Base-by-base conservation (phyloP, 2,113 vertebrate genomes). In the Desmodus rotundus region DNA sequence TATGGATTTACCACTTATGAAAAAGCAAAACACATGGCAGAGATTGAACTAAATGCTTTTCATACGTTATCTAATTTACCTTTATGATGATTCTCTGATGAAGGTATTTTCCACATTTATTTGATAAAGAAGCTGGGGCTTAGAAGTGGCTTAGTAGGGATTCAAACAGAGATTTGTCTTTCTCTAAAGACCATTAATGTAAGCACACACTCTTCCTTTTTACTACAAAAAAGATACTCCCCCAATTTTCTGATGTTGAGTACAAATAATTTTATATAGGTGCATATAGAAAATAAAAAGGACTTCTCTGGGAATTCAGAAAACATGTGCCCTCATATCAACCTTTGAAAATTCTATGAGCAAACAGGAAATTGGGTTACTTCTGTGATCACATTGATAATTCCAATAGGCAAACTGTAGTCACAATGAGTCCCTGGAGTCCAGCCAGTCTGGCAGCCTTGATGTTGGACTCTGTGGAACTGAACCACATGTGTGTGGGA, bases 31-130 rank as follows among this genome's bases (percentile, higher is more conserved):
- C 24, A 38, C 19, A 41, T 17, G 4, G 31, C 56, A 92, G 43
- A 91, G 65, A 72, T 31, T 70, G 17, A 89, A 52, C 33, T 56
- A 89, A 83, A 28, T 78, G 12, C 1, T 91, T 86, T 68, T 47
- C 3, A 43, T 15, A 89, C 61, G 43, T 38, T 50, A 81, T 82
- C 8, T 95, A 2, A 52, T 63, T 86, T 92, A 54, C 68, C 11
- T 86, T 93, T 86, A 82, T 86, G 54, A 72, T 76, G 87, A 80
- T 31, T 94, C n/a, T 95, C 43, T 73, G 63, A 58, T 94, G 24
- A 67, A 74, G 7, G 8, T 80, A 47, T 78, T 87, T 89, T 74
- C 36, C 31, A 63, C 45, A 78, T 72, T 90, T 84, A 93, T 93
- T 94, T 63, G 33, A 41, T 73, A 80, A 80, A 61, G 36, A 87